Evolutionary conservation across 1,140 invertebrate species (phyloP), one percentile per base, ranked within the genome.

Genomic region (Neomicropteryx cornuta): DNA sequence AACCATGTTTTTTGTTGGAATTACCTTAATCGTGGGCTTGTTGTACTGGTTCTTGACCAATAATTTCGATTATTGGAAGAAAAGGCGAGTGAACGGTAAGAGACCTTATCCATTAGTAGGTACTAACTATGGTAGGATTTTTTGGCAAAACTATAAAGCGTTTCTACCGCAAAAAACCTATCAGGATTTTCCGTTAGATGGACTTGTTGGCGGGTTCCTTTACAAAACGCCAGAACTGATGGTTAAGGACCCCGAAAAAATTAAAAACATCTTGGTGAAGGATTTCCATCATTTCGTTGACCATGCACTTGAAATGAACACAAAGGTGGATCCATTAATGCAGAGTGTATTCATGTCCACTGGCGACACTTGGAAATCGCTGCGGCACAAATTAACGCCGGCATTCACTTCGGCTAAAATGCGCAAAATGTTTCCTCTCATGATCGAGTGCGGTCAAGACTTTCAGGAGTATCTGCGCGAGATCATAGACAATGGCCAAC

Each of bases 361-460:
- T 24, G 69, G 63, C 4, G 33, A 58, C 4, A 61, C 64, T 39
- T 70, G 67, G 67, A 66, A 63, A 42, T 47, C 56, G 4, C 60
- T 68, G 53, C 43, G 58, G 32, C 52, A 56, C 5, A 60, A 62
- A 32, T 49, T 68, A 1, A 59, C 62, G 4, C 66, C 64, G 4
- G 61, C 65, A 4, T 70, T 70, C 46, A 68, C 65, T 1, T 60
- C 65, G 4, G 62, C 58, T 19, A 68, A 68, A 47, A 68, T 70
- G 58, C 68, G 67, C 40, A 59, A 56, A 16, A 70, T 70, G 67
- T 67, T 67, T 39, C 56, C 60, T 23, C 46, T 63, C 16, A 50
- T 65, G 18, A 54, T 52, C 11, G 57, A 63, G 20, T 62, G 61
- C 42, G 54, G 56, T 3, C 47, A 50, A 38, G 48, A 61, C 2